Conservation (phyloP, 1,140 invertebrate species). For the Papilio machaon region DNA sequence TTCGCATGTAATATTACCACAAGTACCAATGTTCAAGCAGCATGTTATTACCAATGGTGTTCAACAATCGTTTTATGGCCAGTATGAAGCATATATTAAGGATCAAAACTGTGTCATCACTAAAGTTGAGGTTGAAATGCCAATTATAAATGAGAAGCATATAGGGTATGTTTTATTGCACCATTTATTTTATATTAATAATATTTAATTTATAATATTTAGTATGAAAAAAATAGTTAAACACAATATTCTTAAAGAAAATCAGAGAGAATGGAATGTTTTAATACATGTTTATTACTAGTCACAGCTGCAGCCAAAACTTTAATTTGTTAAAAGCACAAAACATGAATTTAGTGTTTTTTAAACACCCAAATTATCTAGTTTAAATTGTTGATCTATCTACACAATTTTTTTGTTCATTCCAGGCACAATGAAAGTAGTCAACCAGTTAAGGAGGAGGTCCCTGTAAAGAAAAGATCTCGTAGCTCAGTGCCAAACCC, state of each 20-base stretch:
- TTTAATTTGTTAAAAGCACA: too few relatives aligned
- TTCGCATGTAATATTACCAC: conserved; percentile 67
- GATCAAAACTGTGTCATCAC: conserved; percentile 59
- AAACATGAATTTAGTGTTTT: too few relatives aligned
- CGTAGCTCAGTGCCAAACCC: conserved; percentile 64
- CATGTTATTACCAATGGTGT: conserved; percentile 61
- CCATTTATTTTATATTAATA: not conserved
- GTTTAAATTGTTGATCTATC: not conserved
- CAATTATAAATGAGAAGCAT: conserved; percentile 48
- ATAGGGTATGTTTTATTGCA: conserved; percentile 56
- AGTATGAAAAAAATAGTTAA: too few relatives aligned
- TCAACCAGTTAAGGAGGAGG: conserved; percentile 41
- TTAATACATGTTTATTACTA: too few relatives aligned
- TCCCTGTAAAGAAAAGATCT: conserved; percentile 48
- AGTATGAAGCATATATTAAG: conserved; percentile 65
- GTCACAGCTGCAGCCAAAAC: too few relatives aligned
- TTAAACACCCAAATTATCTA: too few relatives aligned
- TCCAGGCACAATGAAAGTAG: conserved; percentile 60
- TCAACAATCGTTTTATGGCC: conserved; percentile 62
- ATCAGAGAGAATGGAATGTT: too few relatives aligned
- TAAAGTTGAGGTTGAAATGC: conserved; percentile 60
- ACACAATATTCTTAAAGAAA: too few relatives aligned
- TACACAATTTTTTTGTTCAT: conserved; percentile 38
- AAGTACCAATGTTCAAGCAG: conserved; percentile 64
- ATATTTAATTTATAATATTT: not conserved